Evolutionary conservation across 1,140 invertebrate species (phyloP), one percentile per base, ranked within the genome.

Genomic region (Acromyrmex echinatior): DNA sequence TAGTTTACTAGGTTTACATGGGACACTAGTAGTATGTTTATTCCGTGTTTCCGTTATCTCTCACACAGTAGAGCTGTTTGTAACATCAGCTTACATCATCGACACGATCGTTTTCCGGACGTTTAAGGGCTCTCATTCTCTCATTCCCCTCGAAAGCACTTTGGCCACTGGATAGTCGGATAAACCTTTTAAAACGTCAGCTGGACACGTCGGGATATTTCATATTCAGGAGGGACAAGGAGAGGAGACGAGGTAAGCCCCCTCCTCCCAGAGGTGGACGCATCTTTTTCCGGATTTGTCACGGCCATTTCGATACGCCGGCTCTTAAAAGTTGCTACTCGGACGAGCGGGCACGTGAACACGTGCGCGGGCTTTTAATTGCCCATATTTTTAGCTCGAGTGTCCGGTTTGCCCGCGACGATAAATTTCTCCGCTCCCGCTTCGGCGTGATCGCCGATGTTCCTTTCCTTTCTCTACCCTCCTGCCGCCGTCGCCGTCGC

Each of bases 401-500:
- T 35, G 45, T n/a, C 86, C 77, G 78, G 77, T 68, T 78, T 60
- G 39, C 60, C 63, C 71, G 39, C 31, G 62, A 77, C 90, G 80
- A 91, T 91, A 91, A 91, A 85, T 87, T 91, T 91, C 87, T 88
- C 74, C 77, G 70, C 74, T 88, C 70, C 49, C 71, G 74, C 60
- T 68, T 81, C 60, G 51, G 62, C 65, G 49, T 7, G 39, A 71
- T 71, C 66, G 51, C n/a, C 53, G 5, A 21, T n/a, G 18, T 35
- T 74, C 31, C 7, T 35, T 74, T 35, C 35, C 14, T 18, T 39
- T 39, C 14, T 65, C 31, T 6, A 18, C 49, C n/a, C 9, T 7
- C 18, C 65, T n/a, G 1, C 18, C 28, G 10, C 14, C 65, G 6
- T 4, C 39, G 14, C n/a, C 49, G 25, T 31, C 58, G 49, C 31